These are phyloP conservation scores for Channa maculata DNA, from an alignment of 2,113 vertebrate genomes.

Conservation along the genomic window DNA sequence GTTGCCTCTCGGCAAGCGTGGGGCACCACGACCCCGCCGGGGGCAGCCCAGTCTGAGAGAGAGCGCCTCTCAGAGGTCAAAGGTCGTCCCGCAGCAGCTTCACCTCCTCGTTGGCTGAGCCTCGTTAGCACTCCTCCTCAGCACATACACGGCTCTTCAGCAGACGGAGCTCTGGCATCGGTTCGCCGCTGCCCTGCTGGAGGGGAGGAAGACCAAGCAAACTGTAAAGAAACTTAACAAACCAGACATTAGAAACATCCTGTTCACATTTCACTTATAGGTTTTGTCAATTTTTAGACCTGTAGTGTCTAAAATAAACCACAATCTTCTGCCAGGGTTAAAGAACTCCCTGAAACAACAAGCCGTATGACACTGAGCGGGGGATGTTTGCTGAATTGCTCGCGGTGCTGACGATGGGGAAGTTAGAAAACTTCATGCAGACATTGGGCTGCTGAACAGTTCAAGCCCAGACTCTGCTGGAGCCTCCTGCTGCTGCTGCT, in stretches of 20 bases:
- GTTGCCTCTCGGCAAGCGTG: constrained; percentile 55
- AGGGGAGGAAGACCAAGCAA: constrained; percentile 57
- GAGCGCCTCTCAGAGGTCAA: constrained; percentile 55
- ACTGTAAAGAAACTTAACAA: constrained; percentile 65
- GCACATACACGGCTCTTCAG: constrained; percentile 40
- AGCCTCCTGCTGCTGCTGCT: too few relatives aligned
- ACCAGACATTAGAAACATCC: constrained; percentile 63
- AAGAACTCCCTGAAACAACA: constrained; percentile 52
- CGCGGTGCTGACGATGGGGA: constrained; percentile 24
- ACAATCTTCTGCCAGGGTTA: constrained; percentile 40
- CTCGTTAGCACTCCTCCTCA: constrained; percentile 67
- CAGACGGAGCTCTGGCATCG: constrained; percentile 60
- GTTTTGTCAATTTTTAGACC: constrained; percentile 49
- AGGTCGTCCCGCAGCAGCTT: constrained; percentile 62
- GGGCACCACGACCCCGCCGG: constrained; percentile 47
- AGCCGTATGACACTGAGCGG: constrained; percentile 45
- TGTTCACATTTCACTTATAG: constrained; percentile 35
- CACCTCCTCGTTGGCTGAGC: constrained; percentile 56
- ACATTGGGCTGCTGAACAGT: constrained; percentile 1
- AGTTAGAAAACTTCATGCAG: constrained; percentile 41
- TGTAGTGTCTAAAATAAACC: constrained; percentile 24
- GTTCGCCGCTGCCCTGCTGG: constrained; percentile 56
- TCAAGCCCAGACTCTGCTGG: not conserved
- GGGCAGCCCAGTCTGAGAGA: constrained; percentile 58
- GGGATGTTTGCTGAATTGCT: constrained; percentile 52